phyloP scores from a whole-genome alignment of 1,140 invertebrate species.

The Chironomus tepperi region DNA sequence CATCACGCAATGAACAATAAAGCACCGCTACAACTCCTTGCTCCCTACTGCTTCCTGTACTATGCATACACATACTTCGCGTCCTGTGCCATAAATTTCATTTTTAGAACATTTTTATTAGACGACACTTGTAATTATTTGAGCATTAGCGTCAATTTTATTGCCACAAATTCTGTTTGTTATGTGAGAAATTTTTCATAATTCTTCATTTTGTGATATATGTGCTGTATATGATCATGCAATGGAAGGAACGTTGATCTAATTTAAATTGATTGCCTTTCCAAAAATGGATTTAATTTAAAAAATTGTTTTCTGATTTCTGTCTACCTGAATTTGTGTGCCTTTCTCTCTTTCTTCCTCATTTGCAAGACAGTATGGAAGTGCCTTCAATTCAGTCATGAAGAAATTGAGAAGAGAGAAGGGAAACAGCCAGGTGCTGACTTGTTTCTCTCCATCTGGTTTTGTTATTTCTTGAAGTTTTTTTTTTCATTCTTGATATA shows the following conservation, averaged over 20 bases:
- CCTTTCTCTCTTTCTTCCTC: not conserved
- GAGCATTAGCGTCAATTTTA: not conserved
- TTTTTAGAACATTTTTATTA: not conserved
- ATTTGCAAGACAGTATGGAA: not conserved
- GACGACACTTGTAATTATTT: conserved; percentile 10
- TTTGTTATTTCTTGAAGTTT: not conserved
- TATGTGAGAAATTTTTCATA: not conserved
- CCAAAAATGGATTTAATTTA: not conserved
- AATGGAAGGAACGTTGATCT: not conserved
- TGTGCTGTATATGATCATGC: not conserved
- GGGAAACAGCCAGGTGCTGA: not conserved
- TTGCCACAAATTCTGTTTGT: not conserved
- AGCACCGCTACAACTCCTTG: not conserved
- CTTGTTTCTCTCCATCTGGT: conserved; percentile 1
- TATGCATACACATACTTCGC: not conserved
- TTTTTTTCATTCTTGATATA: not conserved
- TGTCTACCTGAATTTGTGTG: not conserved
- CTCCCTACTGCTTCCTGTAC: not conserved
- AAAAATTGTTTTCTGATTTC: not conserved
- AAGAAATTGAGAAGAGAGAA: not conserved
- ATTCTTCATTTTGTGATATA: not conserved
- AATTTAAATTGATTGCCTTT: conserved; percentile 3
- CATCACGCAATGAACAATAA: not conserved
- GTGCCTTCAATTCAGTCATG: not conserved
- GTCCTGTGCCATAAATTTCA: not conserved